These are phyloP conservation scores for Pao palembangensis DNA, from an alignment of 2,113 vertebrate species.

Conservation along the genomic window DNA sequence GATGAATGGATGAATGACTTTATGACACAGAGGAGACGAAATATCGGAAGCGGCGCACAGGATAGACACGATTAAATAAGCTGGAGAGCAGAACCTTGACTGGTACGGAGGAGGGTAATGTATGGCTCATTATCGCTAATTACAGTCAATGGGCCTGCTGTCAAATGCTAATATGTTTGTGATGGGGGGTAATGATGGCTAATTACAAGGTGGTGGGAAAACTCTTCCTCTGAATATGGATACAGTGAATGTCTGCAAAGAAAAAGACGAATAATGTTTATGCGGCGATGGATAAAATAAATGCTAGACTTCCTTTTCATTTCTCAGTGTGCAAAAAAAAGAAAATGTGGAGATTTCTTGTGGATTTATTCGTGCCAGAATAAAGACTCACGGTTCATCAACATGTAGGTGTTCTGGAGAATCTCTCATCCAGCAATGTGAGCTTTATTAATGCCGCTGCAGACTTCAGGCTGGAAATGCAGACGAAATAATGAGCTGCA, in stretches of 20 bases:
- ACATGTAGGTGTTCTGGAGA: background rate
- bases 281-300: constrained; percentile 12
- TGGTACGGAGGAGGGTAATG: constrained; percentile 16
- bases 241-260: constrained; percentile 7
- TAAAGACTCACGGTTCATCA: background rate
- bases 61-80: constrained; percentile 1
- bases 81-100: background rate
- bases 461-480: no score
- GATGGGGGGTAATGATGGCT: constrained; percentile 32
- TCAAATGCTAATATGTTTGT: constrained; percentile 46
- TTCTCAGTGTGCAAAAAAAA: background rate
- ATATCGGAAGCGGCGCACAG: background rate
- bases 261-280: constrained; percentile 8
- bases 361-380: background rate
- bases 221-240: constrained; percentile 18
- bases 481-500: no score
- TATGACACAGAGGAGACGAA: background rate
- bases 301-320: background rate
- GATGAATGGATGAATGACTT: constrained; percentile 12
- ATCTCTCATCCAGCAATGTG: background rate
- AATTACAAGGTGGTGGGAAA: constrained; percentile 34
- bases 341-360: background rate
- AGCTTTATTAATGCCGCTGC: background rate
- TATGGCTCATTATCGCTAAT: constrained; percentile 28
- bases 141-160: constrained; percentile 36